Percentiles rank a stretch among this genome's conserved stretches.
Evolutionary conservation across 2,797 vertebrate species (phyloP).

Genomic region (Lepus townsendii): DNA sequence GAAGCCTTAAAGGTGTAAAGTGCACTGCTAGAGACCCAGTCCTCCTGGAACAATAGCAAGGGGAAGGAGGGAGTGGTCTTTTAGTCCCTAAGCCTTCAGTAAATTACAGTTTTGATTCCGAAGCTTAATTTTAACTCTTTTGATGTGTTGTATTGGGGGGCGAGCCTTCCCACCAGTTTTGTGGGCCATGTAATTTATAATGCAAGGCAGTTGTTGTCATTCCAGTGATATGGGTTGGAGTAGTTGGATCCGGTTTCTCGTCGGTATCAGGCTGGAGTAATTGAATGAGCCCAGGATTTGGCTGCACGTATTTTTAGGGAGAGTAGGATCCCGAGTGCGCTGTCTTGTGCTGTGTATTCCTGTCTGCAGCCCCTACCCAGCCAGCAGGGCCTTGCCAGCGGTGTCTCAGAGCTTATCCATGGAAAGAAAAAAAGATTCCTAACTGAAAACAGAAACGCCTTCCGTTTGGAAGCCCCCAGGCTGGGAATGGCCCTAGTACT

Average conservation of each 20-base stretch:
- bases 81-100: slow-evolving; percentile 83
- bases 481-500: slow-evolving; percentile 53
- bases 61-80: slow-evolving; percentile 86
- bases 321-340: not conserved
- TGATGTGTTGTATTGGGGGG: slow-evolving; percentile 72
- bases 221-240: slow-evolving; percentile 41
- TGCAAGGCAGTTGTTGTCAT: slow-evolving; percentile 86
- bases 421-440: slow-evolving; percentile 54
- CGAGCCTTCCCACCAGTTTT: slow-evolving; percentile 67
- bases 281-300: not conserved
- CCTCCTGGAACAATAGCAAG: slow-evolving; percentile 83
- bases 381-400: slow-evolving; percentile 29
- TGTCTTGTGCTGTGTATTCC: not conserved
- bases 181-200: slow-evolving; percentile 74
- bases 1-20: slow-evolving; percentile 65
- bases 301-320: not conserved
- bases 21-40: slow-evolving; percentile 72
- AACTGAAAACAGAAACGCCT: slow-evolving; percentile 75
- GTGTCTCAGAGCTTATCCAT: slow-evolving; percentile 7
- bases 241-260: slow-evolving; percentile 67
- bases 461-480: slow-evolving; percentile 59
- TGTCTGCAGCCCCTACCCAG: not conserved
- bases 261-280: slow-evolving; percentile 44
- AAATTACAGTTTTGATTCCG: slow-evolving; percentile 76
- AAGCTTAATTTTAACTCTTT: slow-evolving; percentile 65